A percentile compares a stretch with the other conserved stretches of the same genome.
phyloP scores from a whole-genome alignment of 2,113 vertebrate genomes.

The Callopanchax toddi region DNA sequence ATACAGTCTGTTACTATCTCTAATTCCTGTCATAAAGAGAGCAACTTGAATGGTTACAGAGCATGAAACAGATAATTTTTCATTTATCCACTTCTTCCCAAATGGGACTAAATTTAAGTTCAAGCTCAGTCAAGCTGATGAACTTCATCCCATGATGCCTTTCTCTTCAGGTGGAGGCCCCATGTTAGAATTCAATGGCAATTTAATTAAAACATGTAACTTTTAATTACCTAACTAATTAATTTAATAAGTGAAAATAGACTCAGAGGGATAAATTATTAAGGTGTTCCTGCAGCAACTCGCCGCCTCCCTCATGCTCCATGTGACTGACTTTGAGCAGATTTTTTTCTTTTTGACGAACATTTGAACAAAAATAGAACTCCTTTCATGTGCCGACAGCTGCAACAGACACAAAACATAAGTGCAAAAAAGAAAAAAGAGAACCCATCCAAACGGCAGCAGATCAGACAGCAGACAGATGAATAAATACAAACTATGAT shows the following conservation, averaged over 20 bases:
- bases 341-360: constrained; percentile 21
- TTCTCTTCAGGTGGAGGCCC: constrained; percentile 58
- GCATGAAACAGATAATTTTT: constrained; percentile 55
- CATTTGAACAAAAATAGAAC: constrained; percentile 61
- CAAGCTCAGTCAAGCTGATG: constrained; percentile 60
- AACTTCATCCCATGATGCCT: constrained; percentile 64
- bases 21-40: constrained; percentile 38
- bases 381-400: constrained; percentile 52
- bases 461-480: constrained; percentile 21
- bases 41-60: constrained; percentile 46
- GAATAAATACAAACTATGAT: constrained; percentile 54
- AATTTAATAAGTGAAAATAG: constrained; percentile 75
- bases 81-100: constrained; percentile 60
- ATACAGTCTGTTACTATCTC: constrained; percentile 39
- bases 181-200: constrained; percentile 69
- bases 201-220: constrained; percentile 81
- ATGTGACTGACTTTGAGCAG: constrained; percentile 44
- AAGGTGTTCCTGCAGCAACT: constrained; percentile 61
- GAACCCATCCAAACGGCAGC: background rate
- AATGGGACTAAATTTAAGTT: constrained; percentile 66
- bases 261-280: constrained; percentile 69
- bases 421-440: constrained; percentile 1
- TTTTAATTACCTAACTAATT: constrained; percentile 81
- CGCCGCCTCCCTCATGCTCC: constrained; percentile 37
- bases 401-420: constrained; percentile 27